Conservation (phyloP, 2,888 invertebrate genomes). For the Salticus scenicus region DNA sequence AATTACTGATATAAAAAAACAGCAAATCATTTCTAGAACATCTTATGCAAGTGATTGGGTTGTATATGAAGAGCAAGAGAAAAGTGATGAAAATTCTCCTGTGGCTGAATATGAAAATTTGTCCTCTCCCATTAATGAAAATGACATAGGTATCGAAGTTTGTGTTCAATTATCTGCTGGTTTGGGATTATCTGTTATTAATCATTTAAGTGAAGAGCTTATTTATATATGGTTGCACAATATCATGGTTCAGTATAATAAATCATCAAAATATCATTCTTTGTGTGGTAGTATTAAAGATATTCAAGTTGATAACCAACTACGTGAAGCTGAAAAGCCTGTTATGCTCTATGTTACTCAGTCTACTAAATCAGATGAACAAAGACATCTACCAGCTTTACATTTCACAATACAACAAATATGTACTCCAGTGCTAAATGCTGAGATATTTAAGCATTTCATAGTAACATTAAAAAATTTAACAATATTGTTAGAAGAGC, state of each 20-base stretch:
- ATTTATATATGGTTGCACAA: conserved; percentile 75
- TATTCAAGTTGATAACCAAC: conserved; percentile 91
- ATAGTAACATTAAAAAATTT: conserved; percentile 88
- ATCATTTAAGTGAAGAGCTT: conserved; percentile 75
- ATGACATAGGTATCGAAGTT: conserved; percentile 53
- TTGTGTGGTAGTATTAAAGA: conserved; percentile 84
- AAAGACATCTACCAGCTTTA: conserved; percentile 82
- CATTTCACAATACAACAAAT: conserved; percentile 86
- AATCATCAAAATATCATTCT: conserved; percentile 74
- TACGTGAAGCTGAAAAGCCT: conserved; percentile 89
- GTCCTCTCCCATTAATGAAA: not conserved
- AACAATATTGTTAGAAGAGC: conserved; percentile 91
- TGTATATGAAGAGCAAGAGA: conserved; percentile 42
- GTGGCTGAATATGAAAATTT: not conserved
- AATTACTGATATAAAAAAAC: conserved; percentile 81
- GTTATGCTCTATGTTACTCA: conserved; percentile 86
- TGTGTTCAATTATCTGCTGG: conserved; percentile 72
- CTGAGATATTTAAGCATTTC: conserved; percentile 90
- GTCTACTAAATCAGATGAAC: conserved; percentile 76
- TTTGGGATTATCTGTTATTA: conserved; percentile 76
- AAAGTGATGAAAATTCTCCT: not conserved
- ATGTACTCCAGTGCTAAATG: conserved; percentile 84
- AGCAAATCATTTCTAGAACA: conserved; percentile 69
- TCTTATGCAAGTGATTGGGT: conserved; percentile 61
- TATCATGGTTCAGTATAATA: conserved; percentile 75